Conservation (phyloP, 2,888 invertebrate species). For the Aphodius sticticus region DNA sequence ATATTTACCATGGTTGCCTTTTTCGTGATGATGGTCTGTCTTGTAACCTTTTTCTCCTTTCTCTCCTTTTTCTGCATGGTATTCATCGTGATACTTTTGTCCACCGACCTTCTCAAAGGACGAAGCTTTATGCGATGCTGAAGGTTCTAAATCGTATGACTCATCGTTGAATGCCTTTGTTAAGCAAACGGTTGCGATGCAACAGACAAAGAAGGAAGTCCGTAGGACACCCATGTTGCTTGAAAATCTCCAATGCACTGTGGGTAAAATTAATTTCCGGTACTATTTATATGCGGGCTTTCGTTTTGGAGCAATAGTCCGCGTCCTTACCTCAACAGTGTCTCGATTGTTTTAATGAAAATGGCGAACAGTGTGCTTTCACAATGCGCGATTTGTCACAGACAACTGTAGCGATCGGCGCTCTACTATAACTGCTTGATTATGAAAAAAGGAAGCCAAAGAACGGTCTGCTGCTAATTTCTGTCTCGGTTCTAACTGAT, state of each 20-base stretch:
- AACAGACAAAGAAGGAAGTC: not conserved
- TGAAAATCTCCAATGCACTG: slow-evolving; percentile 5
- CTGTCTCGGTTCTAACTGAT: not conserved
- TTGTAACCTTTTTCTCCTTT: slow-evolving; percentile 84
- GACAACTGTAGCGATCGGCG: not conserved
- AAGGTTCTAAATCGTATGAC: not conserved
- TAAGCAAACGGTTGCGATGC: slow-evolving; percentile 6
- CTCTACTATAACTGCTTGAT: not conserved
- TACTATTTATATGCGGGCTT: slow-evolving; percentile 4
- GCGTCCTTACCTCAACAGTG: not conserved
- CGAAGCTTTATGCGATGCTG: not conserved
- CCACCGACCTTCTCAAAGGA: slow-evolving; percentile 70
- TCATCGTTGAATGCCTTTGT: slow-evolving; percentile 5
- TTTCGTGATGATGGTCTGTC: slow-evolving; percentile 78
- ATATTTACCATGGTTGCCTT: slow-evolving; percentile 60
- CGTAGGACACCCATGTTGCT: slow-evolving; percentile 18
- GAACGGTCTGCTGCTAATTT: not conserved
- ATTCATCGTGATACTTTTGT: slow-evolving; percentile 71
- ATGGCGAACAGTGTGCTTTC: not conserved
- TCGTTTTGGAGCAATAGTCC: not conserved
- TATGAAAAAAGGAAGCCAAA: not conserved
- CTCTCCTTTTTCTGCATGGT: slow-evolving; percentile 75
- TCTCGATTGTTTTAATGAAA: not conserved
- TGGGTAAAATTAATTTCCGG: not conserved
- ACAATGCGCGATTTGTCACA: not conserved